These are phyloP conservation scores for Tinamus guttatus DNA, from an alignment of 2,113 vertebrate genomes.

Conservation along the genomic window DNA sequence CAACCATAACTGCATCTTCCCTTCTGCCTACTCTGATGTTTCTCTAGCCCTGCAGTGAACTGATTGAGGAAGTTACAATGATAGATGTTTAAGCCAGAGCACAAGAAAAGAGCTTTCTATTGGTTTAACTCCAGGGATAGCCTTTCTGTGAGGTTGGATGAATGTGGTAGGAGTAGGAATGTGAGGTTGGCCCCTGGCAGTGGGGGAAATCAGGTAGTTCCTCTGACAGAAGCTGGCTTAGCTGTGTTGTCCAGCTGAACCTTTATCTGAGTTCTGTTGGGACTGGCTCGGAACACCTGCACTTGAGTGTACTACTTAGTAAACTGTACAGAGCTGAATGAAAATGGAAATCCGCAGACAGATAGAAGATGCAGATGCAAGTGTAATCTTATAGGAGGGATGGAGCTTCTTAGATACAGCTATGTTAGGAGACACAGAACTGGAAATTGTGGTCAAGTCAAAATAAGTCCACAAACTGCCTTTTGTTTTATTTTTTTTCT, in stretches of 20 bases:
- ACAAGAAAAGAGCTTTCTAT: background rate
- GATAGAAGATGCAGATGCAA: background rate
- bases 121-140: background rate
- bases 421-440: background rate
- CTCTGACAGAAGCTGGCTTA: background rate
- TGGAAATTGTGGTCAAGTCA: background rate
- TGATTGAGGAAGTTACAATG: background rate
- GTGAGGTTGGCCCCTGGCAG: background rate
- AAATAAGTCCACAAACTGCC: background rate
- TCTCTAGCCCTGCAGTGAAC: background rate
- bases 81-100: background rate
- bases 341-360: background rate
- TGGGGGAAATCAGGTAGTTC: background rate
- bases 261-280: background rate
- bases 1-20: background rate
- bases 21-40: background rate
- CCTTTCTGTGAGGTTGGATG: background rate
- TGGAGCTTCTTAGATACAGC: background rate
- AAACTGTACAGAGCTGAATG: background rate
- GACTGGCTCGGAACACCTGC: background rate
- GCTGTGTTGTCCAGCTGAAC: background rate
- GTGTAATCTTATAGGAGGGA: background rate
- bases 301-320: background rate
- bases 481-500: background rate
- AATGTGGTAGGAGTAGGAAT: background rate